phyloP scores from a whole-genome alignment of 1,140 invertebrate species.

The Halictus rubicundus region DNA sequence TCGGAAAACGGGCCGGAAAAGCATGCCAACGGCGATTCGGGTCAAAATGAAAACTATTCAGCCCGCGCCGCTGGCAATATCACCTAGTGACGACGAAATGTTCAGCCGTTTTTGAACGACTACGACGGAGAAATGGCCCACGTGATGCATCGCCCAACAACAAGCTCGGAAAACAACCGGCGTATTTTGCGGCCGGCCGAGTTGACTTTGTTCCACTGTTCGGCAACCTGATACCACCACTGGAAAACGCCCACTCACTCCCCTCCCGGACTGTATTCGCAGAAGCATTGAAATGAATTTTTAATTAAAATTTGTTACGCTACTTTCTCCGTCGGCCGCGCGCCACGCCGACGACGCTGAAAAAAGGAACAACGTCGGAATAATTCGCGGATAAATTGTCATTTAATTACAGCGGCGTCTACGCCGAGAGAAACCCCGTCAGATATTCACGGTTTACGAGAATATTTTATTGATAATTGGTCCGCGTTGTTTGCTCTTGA shows the following conservation, averaged over 20 bases:
- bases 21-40: background rate
- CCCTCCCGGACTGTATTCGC: no score
- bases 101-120: background rate
- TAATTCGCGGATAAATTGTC: no score
- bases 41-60: conserved; percentile 20
- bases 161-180: background rate
- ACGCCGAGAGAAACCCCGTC: no score
- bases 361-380: no score
- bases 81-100: background rate
- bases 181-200: background rate
- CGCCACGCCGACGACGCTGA: no score
- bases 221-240: background rate
- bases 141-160: background rate
- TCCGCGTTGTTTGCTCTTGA: no score
- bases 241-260: no score
- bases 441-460: no score
- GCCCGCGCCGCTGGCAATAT: conserved; percentile 12
- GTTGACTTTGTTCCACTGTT: background rate
- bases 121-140: background rate
- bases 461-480: no score
- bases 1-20: background rate
- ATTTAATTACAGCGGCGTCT: no score
- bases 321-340: background rate
- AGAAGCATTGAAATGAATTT: background rate
- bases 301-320: background rate